These are phyloP conservation scores for Drosophila chauvacae DNA, from an alignment of 1,140 invertebrate genomes.

Conservation along the genomic window DNA sequence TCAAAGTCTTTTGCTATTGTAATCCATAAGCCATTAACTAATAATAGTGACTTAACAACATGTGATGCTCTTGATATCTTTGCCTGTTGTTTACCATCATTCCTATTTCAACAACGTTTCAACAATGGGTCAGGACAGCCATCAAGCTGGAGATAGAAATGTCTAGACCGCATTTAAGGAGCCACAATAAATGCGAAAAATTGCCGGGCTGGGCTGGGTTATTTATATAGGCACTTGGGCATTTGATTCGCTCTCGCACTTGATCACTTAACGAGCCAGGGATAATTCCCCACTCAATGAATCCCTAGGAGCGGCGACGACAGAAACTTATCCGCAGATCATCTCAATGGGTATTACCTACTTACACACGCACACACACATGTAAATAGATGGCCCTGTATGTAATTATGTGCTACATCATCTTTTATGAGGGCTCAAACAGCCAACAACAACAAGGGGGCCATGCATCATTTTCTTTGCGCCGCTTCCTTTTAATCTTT, in stretches of 20 bases:
- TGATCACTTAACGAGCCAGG: constrained; percentile 49
- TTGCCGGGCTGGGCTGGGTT: constrained; percentile 4
- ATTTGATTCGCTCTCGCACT: constrained; percentile 30
- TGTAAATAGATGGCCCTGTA: constrained; percentile 25
- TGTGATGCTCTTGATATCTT: neutral
- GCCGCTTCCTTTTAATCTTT: constrained; percentile 47
- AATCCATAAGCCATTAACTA: too few relatives aligned
- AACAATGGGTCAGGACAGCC: constrained; percentile 5
- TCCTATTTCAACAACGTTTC: neutral
- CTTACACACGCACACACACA: constrained; percentile 25
- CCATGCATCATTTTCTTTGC: constrained; percentile 56
- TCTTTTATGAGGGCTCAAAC: constrained; percentile 66
- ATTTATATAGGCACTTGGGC: constrained; percentile 35
- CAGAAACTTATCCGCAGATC: constrained; percentile 52
- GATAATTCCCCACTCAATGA: constrained; percentile 50
- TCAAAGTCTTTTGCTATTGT: neutral
- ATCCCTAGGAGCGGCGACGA: constrained; percentile 17
- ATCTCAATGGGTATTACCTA: constrained; percentile 54
- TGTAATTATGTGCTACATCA: constrained; percentile 81
- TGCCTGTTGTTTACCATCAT: neutral
- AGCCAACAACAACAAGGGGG: constrained; percentile 34
- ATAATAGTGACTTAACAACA: neutral
- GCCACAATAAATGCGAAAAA: constrained; percentile 12
- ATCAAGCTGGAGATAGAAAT: constrained; percentile 4
- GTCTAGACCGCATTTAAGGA: constrained; percentile 8